Evolutionary conservation across 23 tunicate species (phyloP), one percentile per base, ranked within the genome.

Genomic region (Oikopleura dioica): DNA sequence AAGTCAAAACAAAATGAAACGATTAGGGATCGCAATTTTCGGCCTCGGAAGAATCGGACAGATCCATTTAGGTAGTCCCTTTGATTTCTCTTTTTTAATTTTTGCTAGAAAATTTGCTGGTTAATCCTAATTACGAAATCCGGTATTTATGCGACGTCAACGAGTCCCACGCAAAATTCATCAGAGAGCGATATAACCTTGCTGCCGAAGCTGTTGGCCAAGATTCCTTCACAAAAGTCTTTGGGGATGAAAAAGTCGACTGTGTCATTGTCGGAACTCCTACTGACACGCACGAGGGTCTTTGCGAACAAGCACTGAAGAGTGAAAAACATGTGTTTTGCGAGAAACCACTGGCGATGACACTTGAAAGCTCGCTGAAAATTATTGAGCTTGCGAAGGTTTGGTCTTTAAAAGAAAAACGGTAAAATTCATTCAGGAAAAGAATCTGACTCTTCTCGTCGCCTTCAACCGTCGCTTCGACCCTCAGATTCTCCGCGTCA

Each of bases 401-500:
- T n/a, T n/a, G n/a, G n/a, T n/a, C n/a, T n/a, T n/a, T n/a, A n/a
- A n/a, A n/a, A n/a, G n/a, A n/a, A n/a, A n/a, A n/a, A n/a, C n/a
- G n/a, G n/a, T n/a, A n/a, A n/a, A n/a, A n/a, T n/a, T n/a, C n/a
- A n/a, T n/a, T n/a, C n/a, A 81, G 75, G 51, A 77, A 26, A 76
- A 83, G 67, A 84, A 81, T 1, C 1, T 81, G 9, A 78, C 69
- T 23, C 80, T 92, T 37, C 82, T 92, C 37, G 84, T 94, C 76
- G 99, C 99, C 1, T 92, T 92, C 63, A 92, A 92, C 80, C 80
- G 97, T 59, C 83, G 99, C 0, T 92, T 92, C 72, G 99, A 92
- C 77, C 99, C 99, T 4, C 88, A 92, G 36, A 37, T 86, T 1
- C 78, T 51, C 0, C 69, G 83, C 37, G 32, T 92, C 51, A 29